Conservation (phyloP, 2,888 invertebrate genomes). For the Oligia latruncula region DNA sequence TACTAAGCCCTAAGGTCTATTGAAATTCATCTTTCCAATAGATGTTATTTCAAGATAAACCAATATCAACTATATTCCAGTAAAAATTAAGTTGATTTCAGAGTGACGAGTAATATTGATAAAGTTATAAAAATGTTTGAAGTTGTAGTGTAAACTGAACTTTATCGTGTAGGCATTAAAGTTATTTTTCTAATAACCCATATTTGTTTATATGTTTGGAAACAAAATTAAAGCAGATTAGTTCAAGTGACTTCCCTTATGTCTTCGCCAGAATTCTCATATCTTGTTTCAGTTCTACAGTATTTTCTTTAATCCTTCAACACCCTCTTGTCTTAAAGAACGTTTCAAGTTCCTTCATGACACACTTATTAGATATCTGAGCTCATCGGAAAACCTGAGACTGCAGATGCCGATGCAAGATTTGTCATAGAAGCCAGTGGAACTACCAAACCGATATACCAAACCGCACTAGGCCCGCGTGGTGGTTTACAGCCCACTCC, state of each 20-base stretch:
- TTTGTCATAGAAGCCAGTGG: neutral
- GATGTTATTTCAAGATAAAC: neutral
- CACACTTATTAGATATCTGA: neutral
- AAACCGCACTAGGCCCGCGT: too few relatives aligned
- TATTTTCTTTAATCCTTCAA: too few relatives aligned
- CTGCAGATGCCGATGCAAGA: neutral
- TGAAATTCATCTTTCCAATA: neutral
- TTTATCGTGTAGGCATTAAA: neutral
- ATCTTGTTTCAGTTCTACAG: too few relatives aligned
- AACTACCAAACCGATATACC: neutral
- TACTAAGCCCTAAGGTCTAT: neutral
- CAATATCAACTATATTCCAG: neutral
- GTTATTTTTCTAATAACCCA: neutral
- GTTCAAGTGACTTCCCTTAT: neutral
- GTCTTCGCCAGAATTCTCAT: neutral
- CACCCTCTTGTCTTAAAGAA: too few relatives aligned
- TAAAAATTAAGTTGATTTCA: neutral
- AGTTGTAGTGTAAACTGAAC: neutral
- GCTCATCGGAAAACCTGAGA: neutral
- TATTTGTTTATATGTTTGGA: neutral
- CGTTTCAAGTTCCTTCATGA: too few relatives aligned
- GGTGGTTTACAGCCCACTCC: too few relatives aligned
- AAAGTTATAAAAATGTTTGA: neutral
- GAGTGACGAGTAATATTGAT: too few relatives aligned
- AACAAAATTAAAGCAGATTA: neutral